Percentiles rank a stretch among this genome's conserved stretches.
Conservation (phyloP, 2,797 vertebrate genomes). For the Acridotheres tristis region DNA sequence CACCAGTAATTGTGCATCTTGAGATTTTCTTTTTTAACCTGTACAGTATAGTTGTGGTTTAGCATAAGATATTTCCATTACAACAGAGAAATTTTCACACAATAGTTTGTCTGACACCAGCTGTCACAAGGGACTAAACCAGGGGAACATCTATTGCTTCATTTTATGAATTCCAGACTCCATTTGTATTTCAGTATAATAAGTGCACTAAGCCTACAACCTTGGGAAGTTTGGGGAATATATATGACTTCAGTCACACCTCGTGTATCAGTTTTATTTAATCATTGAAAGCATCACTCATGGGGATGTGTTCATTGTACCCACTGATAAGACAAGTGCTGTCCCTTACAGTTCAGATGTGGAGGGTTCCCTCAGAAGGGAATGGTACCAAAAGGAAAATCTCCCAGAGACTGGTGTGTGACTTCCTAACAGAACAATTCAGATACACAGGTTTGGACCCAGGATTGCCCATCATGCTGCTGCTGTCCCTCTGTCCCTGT, state of each 20-base stretch:
- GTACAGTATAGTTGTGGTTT: background rate
- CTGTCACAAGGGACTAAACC: background rate
- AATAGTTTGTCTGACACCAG: background rate
- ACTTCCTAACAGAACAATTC: background rate
- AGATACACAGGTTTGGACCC: background rate
- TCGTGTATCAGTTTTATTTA: background rate
- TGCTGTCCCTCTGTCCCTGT: background rate
- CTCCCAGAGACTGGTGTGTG: background rate
- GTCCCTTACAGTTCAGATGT: background rate
- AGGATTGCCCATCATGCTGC: background rate
- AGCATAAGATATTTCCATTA: background rate
- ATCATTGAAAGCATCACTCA: background rate
- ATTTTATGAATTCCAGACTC: background rate
- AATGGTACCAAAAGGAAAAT: background rate
- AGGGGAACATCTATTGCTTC: background rate
- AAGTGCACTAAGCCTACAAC: background rate
- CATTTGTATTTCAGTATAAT: background rate
- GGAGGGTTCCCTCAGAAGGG: background rate
- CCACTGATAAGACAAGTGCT: background rate
- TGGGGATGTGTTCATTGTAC: background rate
- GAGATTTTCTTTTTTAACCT: background rate
- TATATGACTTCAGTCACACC: background rate
- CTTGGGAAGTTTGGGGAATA: background rate
- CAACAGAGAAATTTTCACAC: background rate
- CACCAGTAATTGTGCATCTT: background rate